Evolutionary conservation across 1,140 invertebrate genomes (phyloP).

Genomic region (Triops longicaudatus): DNA sequence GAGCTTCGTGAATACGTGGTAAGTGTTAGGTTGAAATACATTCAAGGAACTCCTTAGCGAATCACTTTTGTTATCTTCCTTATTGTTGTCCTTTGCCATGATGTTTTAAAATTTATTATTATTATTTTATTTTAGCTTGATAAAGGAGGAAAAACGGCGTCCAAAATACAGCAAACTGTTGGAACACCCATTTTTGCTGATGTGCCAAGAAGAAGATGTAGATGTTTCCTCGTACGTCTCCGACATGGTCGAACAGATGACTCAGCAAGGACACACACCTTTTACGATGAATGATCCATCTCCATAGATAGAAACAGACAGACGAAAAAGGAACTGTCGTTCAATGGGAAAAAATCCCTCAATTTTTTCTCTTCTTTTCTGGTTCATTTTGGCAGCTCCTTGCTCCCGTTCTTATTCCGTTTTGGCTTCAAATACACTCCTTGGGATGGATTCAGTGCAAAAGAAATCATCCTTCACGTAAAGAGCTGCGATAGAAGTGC

Average conservation of each 20-base stretch:
- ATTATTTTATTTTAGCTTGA: conserved; percentile 59
- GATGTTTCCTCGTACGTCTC: conserved; percentile 71
- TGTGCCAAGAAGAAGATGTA: conserved; percentile 59
- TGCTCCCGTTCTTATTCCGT: background rate
- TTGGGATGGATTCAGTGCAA: conserved; percentile 9
- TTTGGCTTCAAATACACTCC: conserved; percentile 3
- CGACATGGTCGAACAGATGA: conserved; percentile 33
- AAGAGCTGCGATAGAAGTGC: conserved; percentile 14
- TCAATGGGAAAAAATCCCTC: background rate
- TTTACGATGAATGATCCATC: conserved; percentile 23
- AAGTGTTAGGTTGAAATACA: background rate
- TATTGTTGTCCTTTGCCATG: conserved; percentile 25
- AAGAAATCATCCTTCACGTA: background rate
- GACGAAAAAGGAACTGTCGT: background rate
- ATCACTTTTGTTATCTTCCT: conserved; percentile 26
- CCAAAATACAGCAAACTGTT: conserved; percentile 91
- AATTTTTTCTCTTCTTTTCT: background rate
- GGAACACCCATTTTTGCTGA: conserved; percentile 78
- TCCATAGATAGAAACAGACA: background rate
- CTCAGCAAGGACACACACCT: conserved; percentile 17
- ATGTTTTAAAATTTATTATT: conserved; percentile 21
- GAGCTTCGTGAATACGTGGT: conserved; percentile 32
- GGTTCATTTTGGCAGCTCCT: background rate
- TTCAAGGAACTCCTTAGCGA: conserved; percentile 16
- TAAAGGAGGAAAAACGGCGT: conserved; percentile 82